Percentiles rank a stretch among this genome's conserved stretches.
Conservation (phyloP, 2,888 invertebrate species). For the Platerodrilus igneus region DNA sequence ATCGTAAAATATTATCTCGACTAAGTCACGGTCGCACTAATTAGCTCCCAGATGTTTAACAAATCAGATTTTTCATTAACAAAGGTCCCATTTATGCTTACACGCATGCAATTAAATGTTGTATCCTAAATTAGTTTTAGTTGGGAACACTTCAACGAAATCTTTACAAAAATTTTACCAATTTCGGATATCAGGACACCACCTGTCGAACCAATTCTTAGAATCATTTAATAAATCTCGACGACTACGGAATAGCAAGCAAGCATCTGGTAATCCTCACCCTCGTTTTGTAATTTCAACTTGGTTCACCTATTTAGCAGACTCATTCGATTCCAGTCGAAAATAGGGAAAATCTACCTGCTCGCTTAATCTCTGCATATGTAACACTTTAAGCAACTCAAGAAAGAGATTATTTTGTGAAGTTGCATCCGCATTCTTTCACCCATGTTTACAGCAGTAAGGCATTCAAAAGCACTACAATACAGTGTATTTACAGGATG, state of each 20-base stretch:
- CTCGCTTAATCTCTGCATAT: neutral
- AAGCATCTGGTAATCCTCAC: conserved; percentile 7
- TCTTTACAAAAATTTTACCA: conserved; percentile 27
- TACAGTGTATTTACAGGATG: too few relatives aligned
- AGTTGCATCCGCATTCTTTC: too few relatives aligned
- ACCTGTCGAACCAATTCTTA: conserved; percentile 14
- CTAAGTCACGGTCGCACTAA: conserved; percentile 26
- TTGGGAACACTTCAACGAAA: conserved; percentile 29
- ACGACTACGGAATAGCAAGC: conserved; percentile 9
- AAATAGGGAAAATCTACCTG: conserved; percentile 6
- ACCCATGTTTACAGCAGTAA: too few relatives aligned
- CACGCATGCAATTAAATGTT: conserved; percentile 17
- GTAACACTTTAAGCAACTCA: conserved; percentile 5
- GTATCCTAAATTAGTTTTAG: conserved; percentile 22
- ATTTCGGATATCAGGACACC: conserved; percentile 22
- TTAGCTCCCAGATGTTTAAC: conserved; percentile 24
- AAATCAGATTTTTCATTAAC: conserved; percentile 25
- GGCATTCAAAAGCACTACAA: too few relatives aligned
- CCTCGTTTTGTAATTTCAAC: conserved; percentile 11
- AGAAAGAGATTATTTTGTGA: too few relatives aligned
- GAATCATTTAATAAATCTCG: conserved; percentile 5
- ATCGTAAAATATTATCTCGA: conserved; percentile 26
- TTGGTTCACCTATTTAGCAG: conserved; percentile 1
- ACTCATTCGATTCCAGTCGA: conserved; percentile 1
- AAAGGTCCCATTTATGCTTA: conserved; percentile 27